Percentiles rank a stretch among this genome's conserved stretches.
These are phyloP conservation scores for Lithophane leautieri DNA, from an alignment of 2,888 invertebrate species.

Conservation along the genomic window DNA sequence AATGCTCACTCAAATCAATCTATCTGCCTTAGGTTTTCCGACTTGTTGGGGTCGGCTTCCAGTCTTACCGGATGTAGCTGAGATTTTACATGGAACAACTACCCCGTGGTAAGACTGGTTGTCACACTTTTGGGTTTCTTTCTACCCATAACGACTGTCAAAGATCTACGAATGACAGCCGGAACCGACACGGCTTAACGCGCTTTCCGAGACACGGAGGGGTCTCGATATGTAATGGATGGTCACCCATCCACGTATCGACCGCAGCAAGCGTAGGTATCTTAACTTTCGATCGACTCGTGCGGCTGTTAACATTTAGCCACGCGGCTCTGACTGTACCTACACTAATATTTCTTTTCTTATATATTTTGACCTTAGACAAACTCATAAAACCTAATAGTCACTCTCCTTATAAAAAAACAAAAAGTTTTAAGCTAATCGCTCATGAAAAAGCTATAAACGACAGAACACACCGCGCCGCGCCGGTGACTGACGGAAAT, in stretches of 20 bases:
- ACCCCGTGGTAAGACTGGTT: neutral
- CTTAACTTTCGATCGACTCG: neutral
- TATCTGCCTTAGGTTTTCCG: neutral
- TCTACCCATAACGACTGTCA: neutral
- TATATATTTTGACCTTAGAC: neutral
- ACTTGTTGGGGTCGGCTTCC: neutral
- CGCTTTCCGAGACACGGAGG: too few species aligned
- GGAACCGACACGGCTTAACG: neutral
- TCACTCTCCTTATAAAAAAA: slow-evolving; percentile 6
- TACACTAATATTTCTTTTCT: neutral
- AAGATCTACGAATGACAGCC: neutral
- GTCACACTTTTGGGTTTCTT: neutral
- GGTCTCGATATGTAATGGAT: neutral
- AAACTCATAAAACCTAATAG: slow-evolving; percentile 4
- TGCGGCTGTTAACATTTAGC: neutral
- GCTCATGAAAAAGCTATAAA: slow-evolving; percentile 48
- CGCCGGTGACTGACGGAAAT: slow-evolving; percentile 22
- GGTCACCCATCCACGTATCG: neutral
- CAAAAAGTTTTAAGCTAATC: slow-evolving; percentile 31
- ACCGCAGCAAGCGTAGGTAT: neutral
- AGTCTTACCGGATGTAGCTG: neutral
- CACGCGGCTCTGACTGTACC: neutral
- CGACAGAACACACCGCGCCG: neutral
- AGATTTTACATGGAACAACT: neutral
- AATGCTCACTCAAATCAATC: neutral